These are phyloP conservation scores for Apodemus speciosus DNA, from an alignment of 2,113 vertebrate species.

Conservation along the genomic window DNA sequence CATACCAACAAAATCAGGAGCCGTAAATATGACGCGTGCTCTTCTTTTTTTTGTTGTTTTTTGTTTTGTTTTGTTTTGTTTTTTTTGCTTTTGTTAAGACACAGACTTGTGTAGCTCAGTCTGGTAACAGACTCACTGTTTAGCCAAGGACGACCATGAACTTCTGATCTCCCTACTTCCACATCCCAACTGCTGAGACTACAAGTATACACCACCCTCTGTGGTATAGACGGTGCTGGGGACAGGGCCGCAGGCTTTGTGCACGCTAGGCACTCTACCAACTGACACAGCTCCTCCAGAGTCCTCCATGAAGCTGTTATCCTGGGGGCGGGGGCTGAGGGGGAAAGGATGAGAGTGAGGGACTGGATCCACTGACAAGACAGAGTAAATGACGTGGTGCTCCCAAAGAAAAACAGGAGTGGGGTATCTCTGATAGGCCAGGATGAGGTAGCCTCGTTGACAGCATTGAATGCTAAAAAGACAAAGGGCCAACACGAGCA, in stretches of 20 bases:
- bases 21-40: neutral
- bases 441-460: too few relatives aligned
- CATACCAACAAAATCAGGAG: neutral
- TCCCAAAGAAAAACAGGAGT: neutral
- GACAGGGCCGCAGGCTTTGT: neutral
- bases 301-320: neutral
- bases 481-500: neutral
- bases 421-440: neutral
- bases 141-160: neutral
- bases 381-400: fast-evolving
- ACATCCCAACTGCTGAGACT: neutral
- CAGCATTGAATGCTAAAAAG: neutral
- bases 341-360: too few relatives aligned
- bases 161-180: neutral
- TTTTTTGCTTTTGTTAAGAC: neutral
- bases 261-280: neutral
- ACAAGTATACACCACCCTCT: neutral
- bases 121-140: neutral
- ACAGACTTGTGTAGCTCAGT: neutral
- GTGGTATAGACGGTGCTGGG: neutral
- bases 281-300: neutral
- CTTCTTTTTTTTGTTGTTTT: neutral
- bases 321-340: fast-evolving
- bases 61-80: too few relatives aligned
- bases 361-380: neutral